Conservation (phyloP, 2,113 vertebrate genomes). For the Gila orcuttii region DNA sequence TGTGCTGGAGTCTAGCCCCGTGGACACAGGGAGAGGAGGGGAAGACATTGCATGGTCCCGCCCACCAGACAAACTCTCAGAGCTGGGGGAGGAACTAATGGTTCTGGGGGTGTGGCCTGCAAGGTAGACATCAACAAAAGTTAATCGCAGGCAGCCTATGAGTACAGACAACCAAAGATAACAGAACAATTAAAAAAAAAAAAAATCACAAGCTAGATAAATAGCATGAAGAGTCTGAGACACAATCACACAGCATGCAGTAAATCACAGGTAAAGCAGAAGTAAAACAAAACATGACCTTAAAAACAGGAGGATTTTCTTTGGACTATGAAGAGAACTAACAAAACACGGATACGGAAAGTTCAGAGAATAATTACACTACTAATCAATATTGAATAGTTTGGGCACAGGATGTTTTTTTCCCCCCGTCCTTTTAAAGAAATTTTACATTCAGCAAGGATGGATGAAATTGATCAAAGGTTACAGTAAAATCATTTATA, state of each 20-base stretch:
- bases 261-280: not conserved
- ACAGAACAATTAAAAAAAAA: not conserved
- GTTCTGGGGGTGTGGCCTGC: constrained; percentile 87
- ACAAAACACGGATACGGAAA: not conserved
- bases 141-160: not conserved
- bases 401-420: too few species aligned
- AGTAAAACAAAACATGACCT: not conserved
- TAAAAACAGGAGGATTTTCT: not conserved
- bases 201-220: not conserved
- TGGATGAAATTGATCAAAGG: too few species aligned
- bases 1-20: constrained; percentile 75
- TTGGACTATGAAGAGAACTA: not conserved
- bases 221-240: not conserved
- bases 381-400: too few species aligned
- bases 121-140: constrained; percentile 15
- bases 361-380: not conserved
- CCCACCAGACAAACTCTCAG: constrained; percentile 87
- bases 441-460: too few species aligned
- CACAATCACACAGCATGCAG: not conserved
- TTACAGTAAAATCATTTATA: too few species aligned
- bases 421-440: too few species aligned
- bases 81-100: constrained; percentile 90
- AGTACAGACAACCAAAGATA: not conserved
- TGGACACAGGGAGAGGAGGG: constrained; percentile 85
- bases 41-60: constrained; percentile 84